Conservation (phyloP, 2,888 invertebrate species). For the Lysandra bellargus region DNA sequence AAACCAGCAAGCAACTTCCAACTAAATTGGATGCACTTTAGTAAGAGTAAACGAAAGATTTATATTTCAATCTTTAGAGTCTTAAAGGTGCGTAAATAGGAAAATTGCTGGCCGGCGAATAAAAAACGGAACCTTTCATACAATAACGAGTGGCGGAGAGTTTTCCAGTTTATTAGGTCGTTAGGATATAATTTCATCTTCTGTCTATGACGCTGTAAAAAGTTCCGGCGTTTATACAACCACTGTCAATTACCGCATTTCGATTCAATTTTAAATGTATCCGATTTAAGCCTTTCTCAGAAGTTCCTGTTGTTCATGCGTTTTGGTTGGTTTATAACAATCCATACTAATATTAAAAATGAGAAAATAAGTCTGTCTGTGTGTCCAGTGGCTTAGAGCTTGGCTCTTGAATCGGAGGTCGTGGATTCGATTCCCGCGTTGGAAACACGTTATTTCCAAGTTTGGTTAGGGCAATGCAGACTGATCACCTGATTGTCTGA, state of each 20-base stretch:
- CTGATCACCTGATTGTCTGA: too few relatives aligned
- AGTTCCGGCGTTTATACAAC: slow-evolving; percentile 63
- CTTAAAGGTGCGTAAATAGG: slow-evolving; percentile 36
- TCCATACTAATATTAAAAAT: not conserved
- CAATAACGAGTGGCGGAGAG: slow-evolving; percentile 67
- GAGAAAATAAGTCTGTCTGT: not conserved
- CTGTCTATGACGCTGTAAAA: slow-evolving; percentile 76
- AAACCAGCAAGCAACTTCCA: not conserved
- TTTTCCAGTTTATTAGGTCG: slow-evolving; percentile 76
- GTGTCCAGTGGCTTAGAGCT: too few relatives aligned
- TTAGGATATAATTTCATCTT: slow-evolving; percentile 78
- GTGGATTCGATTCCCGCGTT: too few relatives aligned
- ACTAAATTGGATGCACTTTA: not conserved
- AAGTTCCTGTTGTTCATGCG: too few relatives aligned
- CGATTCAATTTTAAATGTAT: slow-evolving; percentile 28
- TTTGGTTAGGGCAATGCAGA: too few relatives aligned
- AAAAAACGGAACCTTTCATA: slow-evolving; percentile 47
- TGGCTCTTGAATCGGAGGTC: too few relatives aligned
- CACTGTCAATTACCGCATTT: slow-evolving; percentile 37
- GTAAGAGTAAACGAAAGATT: slow-evolving; percentile 12
- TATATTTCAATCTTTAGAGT: slow-evolving; percentile 38
- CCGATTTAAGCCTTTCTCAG: not conserved
- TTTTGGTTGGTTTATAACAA: not conserved
- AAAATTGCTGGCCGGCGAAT: slow-evolving; percentile 37
- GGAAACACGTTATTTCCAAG: too few relatives aligned